Conservation (phyloP, 1,140 invertebrate species). For the Heliothis subflexa region DNA sequence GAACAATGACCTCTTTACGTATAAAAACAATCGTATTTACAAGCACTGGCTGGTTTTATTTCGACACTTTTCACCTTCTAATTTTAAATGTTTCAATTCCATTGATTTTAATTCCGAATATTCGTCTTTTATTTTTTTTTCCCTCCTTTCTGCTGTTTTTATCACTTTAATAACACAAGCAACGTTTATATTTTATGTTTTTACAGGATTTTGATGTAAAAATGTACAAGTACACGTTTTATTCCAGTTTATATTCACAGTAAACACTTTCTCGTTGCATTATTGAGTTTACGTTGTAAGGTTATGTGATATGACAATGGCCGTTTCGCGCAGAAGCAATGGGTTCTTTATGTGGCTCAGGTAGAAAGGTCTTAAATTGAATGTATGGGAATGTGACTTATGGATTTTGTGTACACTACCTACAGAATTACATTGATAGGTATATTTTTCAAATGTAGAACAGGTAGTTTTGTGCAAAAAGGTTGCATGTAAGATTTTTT, state of each 20-base stretch:
- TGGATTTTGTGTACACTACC: constrained; percentile 57
- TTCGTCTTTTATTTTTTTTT: constrained; percentile 42
- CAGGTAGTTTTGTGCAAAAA: constrained; percentile 35
- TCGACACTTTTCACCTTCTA: not conserved
- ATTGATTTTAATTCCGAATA: constrained; percentile 20
- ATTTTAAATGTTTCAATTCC: constrained; percentile 40
- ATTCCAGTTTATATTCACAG: constrained; percentile 6
- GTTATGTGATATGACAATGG: constrained; percentile 74
- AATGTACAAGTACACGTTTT: not conserved
- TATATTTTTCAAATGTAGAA: constrained; percentile 26
- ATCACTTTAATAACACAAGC: constrained; percentile 30
- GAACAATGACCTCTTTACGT: constrained; percentile 72
- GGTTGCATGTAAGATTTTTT: constrained; percentile 25
- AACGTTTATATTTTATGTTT: not conserved
- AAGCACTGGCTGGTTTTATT: constrained; percentile 30
- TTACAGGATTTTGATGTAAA: not conserved
- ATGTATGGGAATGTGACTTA: constrained; percentile 56
- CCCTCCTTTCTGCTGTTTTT: constrained; percentile 45
- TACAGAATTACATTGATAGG: constrained; percentile 20
- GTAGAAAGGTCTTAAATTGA: constrained; percentile 65
- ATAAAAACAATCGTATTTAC: constrained; percentile 50
- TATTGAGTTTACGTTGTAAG: constrained; percentile 54
- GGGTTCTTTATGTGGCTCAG: constrained; percentile 62
- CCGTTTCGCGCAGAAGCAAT: constrained; percentile 72
- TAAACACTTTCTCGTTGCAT: constrained; percentile 39